Conservation (phyloP, 2,888 invertebrate species). For the Syrphus vitripennis region DNA sequence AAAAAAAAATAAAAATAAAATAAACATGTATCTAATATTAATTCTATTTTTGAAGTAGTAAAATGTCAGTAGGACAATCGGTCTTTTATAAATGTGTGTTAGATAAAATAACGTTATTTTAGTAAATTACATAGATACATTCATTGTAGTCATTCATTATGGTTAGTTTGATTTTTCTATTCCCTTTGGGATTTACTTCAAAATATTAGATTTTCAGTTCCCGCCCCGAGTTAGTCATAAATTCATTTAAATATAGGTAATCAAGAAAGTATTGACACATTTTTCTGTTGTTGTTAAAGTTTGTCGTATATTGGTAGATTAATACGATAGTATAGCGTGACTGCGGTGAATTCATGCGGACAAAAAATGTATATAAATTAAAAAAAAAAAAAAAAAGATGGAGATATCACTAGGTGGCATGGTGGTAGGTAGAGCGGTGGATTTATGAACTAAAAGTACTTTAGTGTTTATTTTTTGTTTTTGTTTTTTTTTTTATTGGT, state of each 20-base stretch:
- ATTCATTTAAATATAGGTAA: slow-evolving; percentile 32
- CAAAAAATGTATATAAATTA: not conserved
- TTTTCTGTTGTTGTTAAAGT: not conserved
- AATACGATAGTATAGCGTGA: slow-evolving; percentile 44
- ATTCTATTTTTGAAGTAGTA: not conserved
- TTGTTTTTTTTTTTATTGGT: not conserved
- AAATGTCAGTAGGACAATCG: not conserved
- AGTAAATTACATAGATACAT: not conserved
- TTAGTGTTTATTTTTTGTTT: slow-evolving; percentile 32
- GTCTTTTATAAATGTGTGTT: not conserved
- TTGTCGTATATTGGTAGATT: not conserved
- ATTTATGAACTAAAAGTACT: slow-evolving; percentile 40
- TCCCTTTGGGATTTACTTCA: not conserved
- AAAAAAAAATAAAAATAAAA: slow-evolving; percentile 7
- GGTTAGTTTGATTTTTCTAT: slow-evolving; percentile 17
- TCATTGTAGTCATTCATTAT: not conserved
- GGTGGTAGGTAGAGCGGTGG: slow-evolving; percentile 13
- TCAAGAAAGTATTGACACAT: slow-evolving; percentile 33
- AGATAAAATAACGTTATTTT: not conserved
- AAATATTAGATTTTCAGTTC: not conserved
- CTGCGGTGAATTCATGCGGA: slow-evolving; percentile 45
- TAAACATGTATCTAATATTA: slow-evolving; percentile 22
- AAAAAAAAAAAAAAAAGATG: not conserved
- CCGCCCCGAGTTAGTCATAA: slow-evolving; percentile 9
- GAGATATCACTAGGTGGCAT: slow-evolving; percentile 50